Percentiles rank a stretch among this genome's conserved stretches.
phyloP scores from a whole-genome alignment of 2,888 invertebrate genomes.

The Myathropa florea region DNA sequence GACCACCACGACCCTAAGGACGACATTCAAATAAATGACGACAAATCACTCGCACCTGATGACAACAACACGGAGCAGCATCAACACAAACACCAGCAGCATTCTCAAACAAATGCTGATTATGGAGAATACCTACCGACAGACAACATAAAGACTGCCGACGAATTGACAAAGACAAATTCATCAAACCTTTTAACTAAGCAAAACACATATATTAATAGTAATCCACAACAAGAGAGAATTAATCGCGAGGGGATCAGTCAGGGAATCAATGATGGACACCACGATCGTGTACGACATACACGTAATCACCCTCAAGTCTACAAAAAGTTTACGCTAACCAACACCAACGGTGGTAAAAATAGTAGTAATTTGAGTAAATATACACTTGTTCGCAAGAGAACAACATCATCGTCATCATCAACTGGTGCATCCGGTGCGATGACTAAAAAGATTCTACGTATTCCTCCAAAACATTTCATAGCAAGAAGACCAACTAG shows the following conservation, averaged over 20 bases:
- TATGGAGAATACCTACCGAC: conserved; percentile 42
- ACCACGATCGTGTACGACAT: conserved; percentile 25
- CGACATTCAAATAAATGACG: conserved; percentile 57
- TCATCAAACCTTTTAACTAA: conserved; percentile 44
- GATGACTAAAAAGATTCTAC: neutral
- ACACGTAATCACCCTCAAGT: conserved; percentile 25
- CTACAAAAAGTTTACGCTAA: conserved; percentile 33
- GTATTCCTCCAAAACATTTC: conserved; percentile 26
- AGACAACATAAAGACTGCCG: conserved; percentile 67
- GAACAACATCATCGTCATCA: conserved; percentile 17
- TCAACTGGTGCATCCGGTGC: neutral
- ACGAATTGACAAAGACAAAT: conserved; percentile 59
- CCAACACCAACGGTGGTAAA: conserved; percentile 3
- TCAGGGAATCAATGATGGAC: conserved; percentile 18
- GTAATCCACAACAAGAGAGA: conserved; percentile 17
- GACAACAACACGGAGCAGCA: neutral
- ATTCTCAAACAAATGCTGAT: conserved; percentile 25
- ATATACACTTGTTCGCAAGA: conserved; percentile 56
- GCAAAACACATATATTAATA: conserved; percentile 12
- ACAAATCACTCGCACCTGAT: conserved; percentile 44
- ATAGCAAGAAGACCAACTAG: conserved; percentile 25
- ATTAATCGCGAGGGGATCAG: conserved; percentile 15
- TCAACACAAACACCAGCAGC: conserved; percentile 16
- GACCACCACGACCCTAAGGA: conserved; percentile 65
- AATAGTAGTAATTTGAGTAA: conserved; percentile 24